phyloP scores from a whole-genome alignment of 2,888 invertebrate genomes.

The Pachycephus smyrnensis region DNA sequence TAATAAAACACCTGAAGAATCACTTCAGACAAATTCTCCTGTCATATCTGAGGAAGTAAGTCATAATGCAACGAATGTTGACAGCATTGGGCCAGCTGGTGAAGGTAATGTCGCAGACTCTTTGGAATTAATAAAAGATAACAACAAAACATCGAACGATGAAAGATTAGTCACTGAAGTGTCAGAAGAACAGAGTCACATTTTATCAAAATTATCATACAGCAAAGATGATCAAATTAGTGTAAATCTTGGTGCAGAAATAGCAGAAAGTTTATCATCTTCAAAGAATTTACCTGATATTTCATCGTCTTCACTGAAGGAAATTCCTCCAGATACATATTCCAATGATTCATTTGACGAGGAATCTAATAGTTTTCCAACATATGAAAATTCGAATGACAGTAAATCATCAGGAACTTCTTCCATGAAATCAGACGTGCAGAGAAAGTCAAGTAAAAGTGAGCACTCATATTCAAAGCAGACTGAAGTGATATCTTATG shows the following conservation, averaged over 20 bases:
- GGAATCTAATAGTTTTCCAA: background rate
- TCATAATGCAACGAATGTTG: background rate
- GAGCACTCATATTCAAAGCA: slow-evolving; percentile 8
- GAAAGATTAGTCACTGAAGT: background rate
- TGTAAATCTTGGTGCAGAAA: background rate
- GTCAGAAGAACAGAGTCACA: slow-evolving; percentile 7
- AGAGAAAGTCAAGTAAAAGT: background rate
- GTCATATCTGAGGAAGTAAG: background rate
- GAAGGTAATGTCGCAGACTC: background rate
- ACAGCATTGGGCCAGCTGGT: background rate
- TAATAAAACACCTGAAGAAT: background rate
- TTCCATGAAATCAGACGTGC: background rate
- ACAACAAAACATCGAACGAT: background rate
- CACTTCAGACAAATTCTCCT: background rate
- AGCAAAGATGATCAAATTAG: background rate
- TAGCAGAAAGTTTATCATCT: slow-evolving; percentile 10
- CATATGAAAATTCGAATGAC: background rate
- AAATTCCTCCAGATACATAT: slow-evolving; percentile 10
- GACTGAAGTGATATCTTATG: background rate
- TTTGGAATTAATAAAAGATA: slow-evolving; percentile 3
- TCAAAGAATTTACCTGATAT: background rate
- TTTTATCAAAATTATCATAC: background rate
- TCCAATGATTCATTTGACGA: slow-evolving; percentile 32
- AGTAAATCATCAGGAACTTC: background rate
- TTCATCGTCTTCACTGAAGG: background rate